phyloP scores from a whole-genome alignment of 2,797 vertebrate genomes.

The Coendou prehensilis region DNA sequence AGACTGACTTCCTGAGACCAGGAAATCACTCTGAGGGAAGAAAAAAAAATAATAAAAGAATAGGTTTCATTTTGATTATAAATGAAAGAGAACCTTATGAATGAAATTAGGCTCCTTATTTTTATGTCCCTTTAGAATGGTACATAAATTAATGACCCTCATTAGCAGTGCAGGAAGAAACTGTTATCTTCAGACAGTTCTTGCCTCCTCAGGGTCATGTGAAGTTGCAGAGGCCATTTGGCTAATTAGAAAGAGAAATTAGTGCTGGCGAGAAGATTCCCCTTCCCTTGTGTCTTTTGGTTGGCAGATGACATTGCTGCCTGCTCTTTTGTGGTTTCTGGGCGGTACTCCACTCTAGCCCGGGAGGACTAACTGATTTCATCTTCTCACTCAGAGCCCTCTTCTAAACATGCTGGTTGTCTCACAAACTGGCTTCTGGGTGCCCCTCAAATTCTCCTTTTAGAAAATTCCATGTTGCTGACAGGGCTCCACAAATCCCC shows the following conservation, averaged over 20 bases:
- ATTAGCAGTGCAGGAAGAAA: not conserved
- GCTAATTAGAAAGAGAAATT: not conserved
- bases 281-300: not conserved
- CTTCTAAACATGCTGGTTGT: not conserved
- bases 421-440: not conserved
- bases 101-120: not conserved
- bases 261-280: not conserved
- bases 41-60: not conserved
- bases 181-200: not conserved
- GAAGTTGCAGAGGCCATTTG: not conserved
- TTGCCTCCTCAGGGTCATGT: not conserved
- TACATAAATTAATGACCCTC: not conserved
- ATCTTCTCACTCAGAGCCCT: not conserved
- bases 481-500: not conserved
- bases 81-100: not conserved
- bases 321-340: not conserved
- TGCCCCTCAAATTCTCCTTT: not conserved
- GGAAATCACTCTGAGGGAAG: conserved; percentile 3
- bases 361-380: not conserved
- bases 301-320: not conserved
- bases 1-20: not conserved
- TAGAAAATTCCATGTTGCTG: not conserved
- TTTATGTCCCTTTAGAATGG: not conserved
- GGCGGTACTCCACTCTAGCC: no score
- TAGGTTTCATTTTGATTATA: conserved; percentile 34